Evolutionary conservation across 2,113 vertebrate genomes (phyloP), one percentile per base, ranked within the genome.

Genomic region (Parus major): DNA sequence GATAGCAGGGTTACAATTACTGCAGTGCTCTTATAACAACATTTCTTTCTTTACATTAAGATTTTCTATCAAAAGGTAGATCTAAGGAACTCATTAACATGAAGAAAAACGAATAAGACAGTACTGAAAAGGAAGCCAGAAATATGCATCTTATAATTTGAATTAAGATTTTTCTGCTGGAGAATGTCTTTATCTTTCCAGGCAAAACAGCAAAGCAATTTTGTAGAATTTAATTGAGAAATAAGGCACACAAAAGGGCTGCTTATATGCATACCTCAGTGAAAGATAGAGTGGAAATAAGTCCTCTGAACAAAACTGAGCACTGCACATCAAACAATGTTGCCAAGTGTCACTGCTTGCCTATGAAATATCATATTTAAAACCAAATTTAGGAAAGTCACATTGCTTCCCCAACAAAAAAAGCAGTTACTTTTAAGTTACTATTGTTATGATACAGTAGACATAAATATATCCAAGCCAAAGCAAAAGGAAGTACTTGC

Each of bases 201-300:
- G 70, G 78, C 78, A 90, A 90, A 95, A 50, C 4, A 94, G 81
- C 53, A 91, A 86, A 93, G 61, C 0, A 12, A 81, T 95, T 90
- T 75, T 93, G 82, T 25, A 86, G 47, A 86, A 88, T 89, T 78
- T 88, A 95, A 95, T 63, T 75, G 68, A 90, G 90, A 96, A 96
- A 93, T 88, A 88, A 10, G 3, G 52, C 53, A 88, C 25, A 86
- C 56, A 88, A 88, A 95, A 81, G 44, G 24, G 47, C 22, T 86
- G 35, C 80, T 88, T 63, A n/a, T n/a, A 71, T 49, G 47, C 60
- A 57, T 44, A 80, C 27, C 44, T 83, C 72, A 63, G 52, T 78
- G 59, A 70, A 80, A 92, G 82, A 82, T 12, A 33, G 59, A 70
- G 27, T 24, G 70, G 55, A 95, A 95, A 10, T 47, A 81, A 80